phyloP scores from a whole-genome alignment of 2,113 vertebrate species.

The Thermophis baileyi region DNA sequence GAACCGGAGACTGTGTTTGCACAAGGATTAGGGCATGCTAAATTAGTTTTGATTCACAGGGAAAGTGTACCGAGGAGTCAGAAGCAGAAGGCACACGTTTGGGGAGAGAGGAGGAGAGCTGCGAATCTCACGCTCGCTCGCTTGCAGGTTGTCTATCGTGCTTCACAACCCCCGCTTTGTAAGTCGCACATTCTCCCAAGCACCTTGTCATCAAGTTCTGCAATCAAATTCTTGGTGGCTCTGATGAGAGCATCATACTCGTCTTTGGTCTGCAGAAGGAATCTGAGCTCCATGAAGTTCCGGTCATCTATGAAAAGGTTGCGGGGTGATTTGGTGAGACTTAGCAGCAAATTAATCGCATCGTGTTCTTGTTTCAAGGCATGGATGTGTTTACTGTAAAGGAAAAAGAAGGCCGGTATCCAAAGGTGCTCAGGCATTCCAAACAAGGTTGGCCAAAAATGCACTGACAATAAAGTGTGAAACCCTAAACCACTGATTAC shows the following conservation, averaged over 20 bases:
- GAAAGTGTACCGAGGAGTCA: not conserved
- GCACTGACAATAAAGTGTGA: not conserved
- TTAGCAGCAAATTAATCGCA: constrained; percentile 37
- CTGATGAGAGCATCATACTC: constrained; percentile 57
- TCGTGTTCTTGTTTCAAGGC: constrained; percentile 49
- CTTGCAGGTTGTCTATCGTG: not conserved
- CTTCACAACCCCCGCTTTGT: not conserved
- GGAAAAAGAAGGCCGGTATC: too few species aligned
- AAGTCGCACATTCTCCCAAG: not conserved
- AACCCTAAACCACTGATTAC: not conserved
- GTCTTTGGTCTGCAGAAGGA: constrained; percentile 53
- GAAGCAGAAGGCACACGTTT: not conserved
- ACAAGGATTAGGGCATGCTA: not conserved
- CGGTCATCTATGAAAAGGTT: constrained; percentile 45
- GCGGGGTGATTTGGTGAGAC: constrained; percentile 34
- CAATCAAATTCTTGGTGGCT: constrained; percentile 56
- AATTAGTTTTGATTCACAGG: not conserved
- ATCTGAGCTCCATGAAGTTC: constrained; percentile 35
- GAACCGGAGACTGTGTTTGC: not conserved
- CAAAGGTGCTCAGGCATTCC: not conserved
- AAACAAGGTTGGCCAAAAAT: not conserved
- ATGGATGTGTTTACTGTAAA: constrained; percentile 58
- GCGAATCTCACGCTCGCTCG: not conserved
- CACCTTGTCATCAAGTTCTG: constrained; percentile 65
- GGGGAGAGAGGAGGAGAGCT: not conserved